A percentile compares a stretch with the other conserved stretches of the same genome.
phyloP scores from a whole-genome alignment of 2,797 vertebrate species.

The Diplodus puntazzo region DNA sequence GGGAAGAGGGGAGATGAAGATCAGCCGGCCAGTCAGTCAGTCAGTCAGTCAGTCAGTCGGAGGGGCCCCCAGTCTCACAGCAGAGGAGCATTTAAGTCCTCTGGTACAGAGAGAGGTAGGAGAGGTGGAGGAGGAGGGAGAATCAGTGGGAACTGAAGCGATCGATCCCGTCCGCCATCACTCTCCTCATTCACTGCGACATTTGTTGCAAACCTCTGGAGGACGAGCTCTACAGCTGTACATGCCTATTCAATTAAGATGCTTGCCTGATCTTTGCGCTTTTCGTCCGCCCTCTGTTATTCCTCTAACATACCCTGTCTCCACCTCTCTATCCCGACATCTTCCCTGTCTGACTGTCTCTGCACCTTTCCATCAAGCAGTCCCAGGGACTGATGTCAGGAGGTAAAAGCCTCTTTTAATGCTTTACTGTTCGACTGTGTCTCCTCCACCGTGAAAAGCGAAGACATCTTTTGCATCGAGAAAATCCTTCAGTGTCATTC shows the following conservation, averaged over 20 bases:
- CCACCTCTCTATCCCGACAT: conserved; percentile 8
- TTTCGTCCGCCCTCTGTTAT: conserved; percentile 10
- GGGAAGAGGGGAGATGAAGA: conserved; percentile 20
- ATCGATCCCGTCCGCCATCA: conserved; percentile 65
- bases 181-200: conserved; percentile 66
- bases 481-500: no score
- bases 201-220: conserved; percentile 69
- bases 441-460: no score
- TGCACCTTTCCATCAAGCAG: neutral
- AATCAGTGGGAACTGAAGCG: conserved; percentile 33
- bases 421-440: neutral
- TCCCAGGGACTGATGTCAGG: neutral
- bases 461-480: no score
- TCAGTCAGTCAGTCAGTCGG: conserved; percentile 17
- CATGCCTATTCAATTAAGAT: conserved; percentile 68
- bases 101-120: conserved; percentile 20
- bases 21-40: conserved; percentile 13
- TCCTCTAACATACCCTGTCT: neutral
- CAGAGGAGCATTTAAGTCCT: conserved; percentile 33
- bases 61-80: neutral
- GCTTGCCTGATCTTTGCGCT: conserved; percentile 36
- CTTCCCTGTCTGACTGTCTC: neutral
- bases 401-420: neutral
- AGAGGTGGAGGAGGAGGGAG: conserved; percentile 16
- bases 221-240: conserved; percentile 57